Percentiles rank a stretch among this genome's conserved stretches.
Conservation (phyloP, 2,113 vertebrate species). For the Muntiacus muntjak region DNA sequence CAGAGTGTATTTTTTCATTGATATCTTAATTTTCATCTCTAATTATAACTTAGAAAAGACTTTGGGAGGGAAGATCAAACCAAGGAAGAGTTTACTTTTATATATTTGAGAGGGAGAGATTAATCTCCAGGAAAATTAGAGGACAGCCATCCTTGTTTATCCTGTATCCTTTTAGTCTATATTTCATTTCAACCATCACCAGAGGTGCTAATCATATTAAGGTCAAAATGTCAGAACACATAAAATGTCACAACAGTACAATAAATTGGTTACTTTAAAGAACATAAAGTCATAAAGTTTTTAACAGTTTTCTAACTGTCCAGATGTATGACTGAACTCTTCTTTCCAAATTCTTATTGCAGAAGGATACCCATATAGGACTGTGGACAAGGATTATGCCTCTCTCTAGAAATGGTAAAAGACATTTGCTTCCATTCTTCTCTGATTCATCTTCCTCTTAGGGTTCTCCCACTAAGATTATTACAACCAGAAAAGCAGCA, state of each 20-base stretch:
- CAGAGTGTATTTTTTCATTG: background rate
- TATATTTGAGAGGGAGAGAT: background rate
- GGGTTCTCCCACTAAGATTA: background rate
- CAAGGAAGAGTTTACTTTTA: background rate
- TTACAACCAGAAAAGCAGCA: background rate
- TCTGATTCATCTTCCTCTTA: background rate
- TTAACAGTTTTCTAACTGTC: background rate
- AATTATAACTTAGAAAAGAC: background rate
- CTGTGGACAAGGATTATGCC: background rate
- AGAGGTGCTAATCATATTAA: background rate
- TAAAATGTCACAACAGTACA: background rate
- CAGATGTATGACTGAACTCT: background rate
- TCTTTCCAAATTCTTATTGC: background rate
- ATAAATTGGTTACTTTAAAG: background rate
- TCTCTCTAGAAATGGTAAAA: background rate
- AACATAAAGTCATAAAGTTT: constrained; percentile 6
- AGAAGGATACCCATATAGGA: background rate
- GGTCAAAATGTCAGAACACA: background rate
- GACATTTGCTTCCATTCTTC: background rate
- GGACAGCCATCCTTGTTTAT: background rate
- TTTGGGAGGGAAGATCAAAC: background rate
- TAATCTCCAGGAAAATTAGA: background rate
- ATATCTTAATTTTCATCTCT: constrained; percentile 43
- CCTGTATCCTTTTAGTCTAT: background rate
- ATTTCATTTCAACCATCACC: background rate